phyloP scores from a whole-genome alignment of 2,888 invertebrate species.

The Euzetes globulus region DNA sequence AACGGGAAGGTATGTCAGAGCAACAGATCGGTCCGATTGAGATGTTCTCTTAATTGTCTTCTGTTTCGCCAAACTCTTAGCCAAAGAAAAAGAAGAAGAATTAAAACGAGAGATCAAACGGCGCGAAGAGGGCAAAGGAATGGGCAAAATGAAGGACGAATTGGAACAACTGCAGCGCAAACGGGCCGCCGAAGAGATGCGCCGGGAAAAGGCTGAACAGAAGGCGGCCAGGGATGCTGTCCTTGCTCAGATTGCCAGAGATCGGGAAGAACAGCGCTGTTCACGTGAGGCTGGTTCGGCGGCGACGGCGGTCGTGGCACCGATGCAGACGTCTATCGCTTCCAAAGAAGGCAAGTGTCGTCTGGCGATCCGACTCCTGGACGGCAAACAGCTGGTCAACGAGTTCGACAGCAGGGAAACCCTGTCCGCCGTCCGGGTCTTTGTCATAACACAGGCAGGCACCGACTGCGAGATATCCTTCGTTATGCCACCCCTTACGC shows the following conservation, averaged over 20 bases:
- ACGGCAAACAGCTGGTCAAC: slow-evolving; percentile 24
- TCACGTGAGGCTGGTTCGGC: background rate
- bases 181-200: slow-evolving; percentile 21
- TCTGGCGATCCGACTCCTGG: slow-evolving; percentile 33
- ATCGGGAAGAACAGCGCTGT: slow-evolving; percentile 25
- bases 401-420: slow-evolving; percentile 30
- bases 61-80: slow-evolving; percentile 1
- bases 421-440: slow-evolving; percentile 30
- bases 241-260: slow-evolving; percentile 21
- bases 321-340: background rate
- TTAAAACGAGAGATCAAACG: slow-evolving; percentile 30
- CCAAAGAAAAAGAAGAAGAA: slow-evolving; percentile 35
- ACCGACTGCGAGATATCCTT: slow-evolving; percentile 26
- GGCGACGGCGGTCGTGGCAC: background rate
- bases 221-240: slow-evolving; percentile 31
- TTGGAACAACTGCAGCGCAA: slow-evolving; percentile 20
- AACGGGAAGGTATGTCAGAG: slow-evolving; percentile 26
- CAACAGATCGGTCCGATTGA: background rate
- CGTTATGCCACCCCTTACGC: slow-evolving; percentile 28
- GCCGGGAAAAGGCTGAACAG: slow-evolving; percentile 27
- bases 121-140: slow-evolving; percentile 29
- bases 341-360: slow-evolving; percentile 30
- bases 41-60: background rate
- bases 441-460: slow-evolving; percentile 22
- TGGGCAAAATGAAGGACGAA: slow-evolving; percentile 33